Percentiles rank a stretch among this genome's conserved stretches.
Conservation (phyloP, 2,113 vertebrate species). For the Chiloscyllium plagiosum region DNA sequence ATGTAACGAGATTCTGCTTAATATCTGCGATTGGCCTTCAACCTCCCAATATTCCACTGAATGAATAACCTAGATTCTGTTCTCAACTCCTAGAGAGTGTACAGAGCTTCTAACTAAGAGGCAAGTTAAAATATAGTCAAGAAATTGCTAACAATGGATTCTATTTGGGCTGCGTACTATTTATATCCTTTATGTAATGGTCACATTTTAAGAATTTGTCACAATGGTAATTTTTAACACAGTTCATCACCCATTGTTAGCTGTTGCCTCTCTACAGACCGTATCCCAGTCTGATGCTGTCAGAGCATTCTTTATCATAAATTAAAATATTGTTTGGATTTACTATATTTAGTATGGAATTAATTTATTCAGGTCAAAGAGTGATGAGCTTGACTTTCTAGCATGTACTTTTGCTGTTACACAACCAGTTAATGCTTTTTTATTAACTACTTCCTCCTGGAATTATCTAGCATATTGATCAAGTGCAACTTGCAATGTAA, state of each 20-base stretch:
- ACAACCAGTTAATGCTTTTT: not conserved
- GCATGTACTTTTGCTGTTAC: not conserved
- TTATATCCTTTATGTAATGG: not conserved
- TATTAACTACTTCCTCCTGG: not conserved
- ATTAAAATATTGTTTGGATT: not conserved
- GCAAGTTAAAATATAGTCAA: not conserved
- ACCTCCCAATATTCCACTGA: too few species aligned
- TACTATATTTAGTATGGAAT: not conserved
- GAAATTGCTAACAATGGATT: not conserved
- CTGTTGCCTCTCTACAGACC: not conserved
- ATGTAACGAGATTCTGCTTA: too few species aligned
- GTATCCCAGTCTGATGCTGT: not conserved
- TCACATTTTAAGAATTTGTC: not conserved
- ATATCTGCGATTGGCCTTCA: too few species aligned
- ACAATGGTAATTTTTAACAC: not conserved
- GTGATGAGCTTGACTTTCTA: not conserved
- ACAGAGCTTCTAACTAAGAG: not conserved
- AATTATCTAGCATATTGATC: not conserved
- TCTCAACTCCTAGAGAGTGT: not conserved
- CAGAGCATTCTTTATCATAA: not conserved
- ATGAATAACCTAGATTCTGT: not conserved
- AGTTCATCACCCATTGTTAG: not conserved
- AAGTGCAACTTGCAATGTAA: not conserved
- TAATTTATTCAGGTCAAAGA: not conserved
- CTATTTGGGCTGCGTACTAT: not conserved